Conservation (phyloP, 1,140 invertebrate genomes). For the Calliopsis andreniformis region DNA sequence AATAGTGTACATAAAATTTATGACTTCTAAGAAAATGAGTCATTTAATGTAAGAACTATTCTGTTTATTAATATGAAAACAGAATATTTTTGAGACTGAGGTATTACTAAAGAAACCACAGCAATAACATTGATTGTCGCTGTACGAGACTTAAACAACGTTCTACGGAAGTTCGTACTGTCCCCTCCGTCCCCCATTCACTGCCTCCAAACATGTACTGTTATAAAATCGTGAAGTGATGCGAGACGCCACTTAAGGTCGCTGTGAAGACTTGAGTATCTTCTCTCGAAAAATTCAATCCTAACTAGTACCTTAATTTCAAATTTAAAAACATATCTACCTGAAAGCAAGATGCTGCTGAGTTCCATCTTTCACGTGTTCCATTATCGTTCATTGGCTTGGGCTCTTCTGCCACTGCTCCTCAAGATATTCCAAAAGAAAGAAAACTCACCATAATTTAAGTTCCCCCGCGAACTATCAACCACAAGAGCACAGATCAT, state of each 20-base stretch:
- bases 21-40: too few species aligned
- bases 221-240: not conserved
- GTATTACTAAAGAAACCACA: too few species aligned
- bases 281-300: too few species aligned
- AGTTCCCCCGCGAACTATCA: not conserved
- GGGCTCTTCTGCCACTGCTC: too few species aligned
- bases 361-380: not conserved
- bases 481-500: not conserved
- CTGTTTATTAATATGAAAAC: too few species aligned
- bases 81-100: too few species aligned
- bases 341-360: conserved; percentile 10
- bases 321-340: not conserved
- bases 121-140: too few species aligned
- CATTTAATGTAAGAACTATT: too few species aligned
- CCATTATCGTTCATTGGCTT: not conserved
- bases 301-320: too few species aligned
- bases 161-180: not conserved
- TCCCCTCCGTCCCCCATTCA: not conserved
- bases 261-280: too few species aligned
- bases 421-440: not conserved
- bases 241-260: not conserved
- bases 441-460: not conserved
- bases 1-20: too few species aligned
- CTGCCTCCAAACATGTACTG: not conserved
- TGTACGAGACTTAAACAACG: not conserved